These are phyloP conservation scores for Pteromalus puparum DNA, from an alignment of 1,140 invertebrate species.

Conservation along the genomic window DNA sequence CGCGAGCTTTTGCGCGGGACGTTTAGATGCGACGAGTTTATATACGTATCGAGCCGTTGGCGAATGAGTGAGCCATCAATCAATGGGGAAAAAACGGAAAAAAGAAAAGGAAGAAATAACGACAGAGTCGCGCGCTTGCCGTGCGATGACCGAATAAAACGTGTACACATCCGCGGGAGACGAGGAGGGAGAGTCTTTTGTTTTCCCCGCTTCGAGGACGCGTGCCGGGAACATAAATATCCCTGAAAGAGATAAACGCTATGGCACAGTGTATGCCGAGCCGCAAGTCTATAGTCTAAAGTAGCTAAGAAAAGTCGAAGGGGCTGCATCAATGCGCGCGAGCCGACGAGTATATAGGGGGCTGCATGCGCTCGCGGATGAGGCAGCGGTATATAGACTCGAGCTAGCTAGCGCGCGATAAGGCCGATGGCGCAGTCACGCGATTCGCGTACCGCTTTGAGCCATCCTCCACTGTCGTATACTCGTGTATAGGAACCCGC, in stretches of 20 bases:
- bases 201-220: not conserved
- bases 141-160: constrained; percentile 38
- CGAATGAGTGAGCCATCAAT: not conserved
- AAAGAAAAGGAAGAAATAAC: not conserved
- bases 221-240: constrained; percentile 63
- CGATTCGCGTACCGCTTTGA: constrained; percentile 68
- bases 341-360: too few species aligned
- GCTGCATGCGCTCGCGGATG: not conserved
- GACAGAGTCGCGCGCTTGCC: not conserved
- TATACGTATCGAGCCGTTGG: not conserved
- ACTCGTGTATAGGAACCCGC: not conserved
- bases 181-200: not conserved
- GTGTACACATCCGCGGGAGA: not conserved
- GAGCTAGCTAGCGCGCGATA: not conserved
- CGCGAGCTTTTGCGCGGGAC: not conserved
- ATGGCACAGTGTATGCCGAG: too few species aligned
- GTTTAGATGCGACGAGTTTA: constrained; percentile 11
- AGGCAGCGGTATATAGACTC: not conserved
- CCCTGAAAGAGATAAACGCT: constrained; percentile 59
- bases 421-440: constrained; percentile 59
- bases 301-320: not conserved
- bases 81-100: not conserved
- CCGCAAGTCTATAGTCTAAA: too few species aligned
- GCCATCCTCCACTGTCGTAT: constrained; percentile 50
- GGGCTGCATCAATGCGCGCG: not conserved